Evolutionary conservation across 1,140 invertebrate genomes (phyloP), one percentile per base, ranked within the genome.

Genomic region (Hypothenemus hampei): DNA sequence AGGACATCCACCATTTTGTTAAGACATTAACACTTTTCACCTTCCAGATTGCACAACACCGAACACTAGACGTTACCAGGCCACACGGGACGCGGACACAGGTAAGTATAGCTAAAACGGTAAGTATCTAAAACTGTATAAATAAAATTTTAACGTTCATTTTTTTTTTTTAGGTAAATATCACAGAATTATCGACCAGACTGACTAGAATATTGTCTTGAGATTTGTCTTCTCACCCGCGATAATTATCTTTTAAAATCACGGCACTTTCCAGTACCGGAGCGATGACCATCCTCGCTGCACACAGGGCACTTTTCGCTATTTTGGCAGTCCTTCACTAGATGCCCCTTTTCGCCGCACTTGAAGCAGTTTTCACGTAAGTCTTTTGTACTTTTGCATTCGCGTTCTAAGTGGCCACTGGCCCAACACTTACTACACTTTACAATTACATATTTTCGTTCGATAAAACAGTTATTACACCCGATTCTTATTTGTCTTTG

Each of bases 351-450:
- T n/a, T 35, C 19, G 19, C 41, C 40, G 18, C 57, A 58, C 7
- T 35, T 46, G 3, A 29, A 16, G 20, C 50, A 58, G 5, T 41
- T 11, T 4, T 35, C 13, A 3, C 20, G 10, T 33, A 49, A 47
- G 19, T 58, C 44, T n/a, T n/a, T n/a, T 2, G 20, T 19, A 1
- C 29, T 43, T 1, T 22, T 47, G 19, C 57, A 54, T 3, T 47
- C 11, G 8, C 4, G 7, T 24, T 16, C 23, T 3, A 20, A 21
- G 22, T 58, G 50, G 4, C 44, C 57, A n/a, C 41, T 54, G 2
- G 23, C 41, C 50, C 50, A 54, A 35, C 57, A 58, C 22, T 29
- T 58, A 15, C 40, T 47, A 41, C 44, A 58, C 31, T 23, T 46
- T 10, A 16, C 4, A 11, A 37, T 11, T 3, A 46, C 23, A 13